A percentile compares a stretch with the other conserved stretches of the same genome.
These are phyloP conservation scores for Synergus gifuensis DNA, from an alignment of 2,888 invertebrate genomes.

Conservation along the genomic window DNA sequence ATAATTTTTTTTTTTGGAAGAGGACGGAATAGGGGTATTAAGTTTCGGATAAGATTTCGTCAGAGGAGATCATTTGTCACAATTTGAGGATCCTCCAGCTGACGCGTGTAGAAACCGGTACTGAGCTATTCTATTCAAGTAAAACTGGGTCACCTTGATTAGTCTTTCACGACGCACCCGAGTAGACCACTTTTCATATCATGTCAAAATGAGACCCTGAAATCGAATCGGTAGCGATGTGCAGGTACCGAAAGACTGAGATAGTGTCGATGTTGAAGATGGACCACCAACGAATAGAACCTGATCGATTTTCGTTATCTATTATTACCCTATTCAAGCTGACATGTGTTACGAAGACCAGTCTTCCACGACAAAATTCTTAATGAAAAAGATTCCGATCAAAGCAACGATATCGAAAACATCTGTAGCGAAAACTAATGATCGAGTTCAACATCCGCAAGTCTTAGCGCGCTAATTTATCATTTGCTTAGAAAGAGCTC, in stretches of 20 bases:
- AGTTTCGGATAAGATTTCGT: slow-evolving; percentile 57
- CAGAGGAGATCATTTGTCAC: slow-evolving; percentile 67
- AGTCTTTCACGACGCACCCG: slow-evolving; percentile 8
- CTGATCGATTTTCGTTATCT: slow-evolving; percentile 19
- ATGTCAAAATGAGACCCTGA: slow-evolving; percentile 15
- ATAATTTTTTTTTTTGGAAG: not conserved
- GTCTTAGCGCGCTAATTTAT: slow-evolving; percentile 19
- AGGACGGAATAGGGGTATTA: not conserved
- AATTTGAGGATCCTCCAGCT: slow-evolving; percentile 38
- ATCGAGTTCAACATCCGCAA: slow-evolving; percentile 27
- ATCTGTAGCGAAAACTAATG: slow-evolving; percentile 40
- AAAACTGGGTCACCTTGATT: slow-evolving; percentile 38
- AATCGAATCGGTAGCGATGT: slow-evolving; percentile 23
- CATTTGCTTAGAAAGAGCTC: slow-evolving; percentile 25
- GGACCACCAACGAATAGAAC: slow-evolving; percentile 29
- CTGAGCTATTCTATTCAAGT: slow-evolving; percentile 25
- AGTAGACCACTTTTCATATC: slow-evolving; percentile 13
- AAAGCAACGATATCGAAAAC: slow-evolving; percentile 17
- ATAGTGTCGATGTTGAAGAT: not conserved
- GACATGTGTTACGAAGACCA: not conserved
- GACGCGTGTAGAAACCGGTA: slow-evolving; percentile 15
- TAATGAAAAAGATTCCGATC: slow-evolving; percentile 34
- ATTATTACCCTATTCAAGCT: not conserved
- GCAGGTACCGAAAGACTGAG: slow-evolving; percentile 6
- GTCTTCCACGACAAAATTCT: not conserved